Base-by-base conservation (phyloP, 2,888 invertebrate species). In the Entomobrya multifasciata region DNA sequence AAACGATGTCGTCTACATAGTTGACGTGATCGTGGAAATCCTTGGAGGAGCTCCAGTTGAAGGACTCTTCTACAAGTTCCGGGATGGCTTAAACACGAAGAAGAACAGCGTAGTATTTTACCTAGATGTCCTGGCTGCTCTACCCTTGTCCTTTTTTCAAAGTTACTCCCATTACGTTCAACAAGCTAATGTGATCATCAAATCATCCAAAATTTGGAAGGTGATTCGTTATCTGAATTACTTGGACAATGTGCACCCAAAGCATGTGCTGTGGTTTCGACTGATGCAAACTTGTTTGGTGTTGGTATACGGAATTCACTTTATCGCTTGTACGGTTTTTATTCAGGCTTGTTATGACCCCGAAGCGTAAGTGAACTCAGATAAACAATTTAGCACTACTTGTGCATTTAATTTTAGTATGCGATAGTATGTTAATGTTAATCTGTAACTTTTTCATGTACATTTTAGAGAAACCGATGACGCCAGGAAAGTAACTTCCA, bases 21-120 rank as follows among this genome's bases (percentile, higher is more conserved):
- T 87, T 0, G 89, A 90, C 60, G 72, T 88, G 0, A 62, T 90
- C n/a, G 67, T 88, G 0, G 89, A 90, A 60, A 74, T 90, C 13
- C 57, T 88, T 17, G 87, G 85, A 4, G 88, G 85, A 1, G 86
- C 87, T 36, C 88, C 89, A 13, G 87, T 87, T 0, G 76, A 76
- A 72, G 89, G 89, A 78, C 27, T 57, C 22, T 83, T 41, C 17
- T 88, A 83, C 78, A 57, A 84, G 60, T 79, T 89, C n/a, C 13
- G 74, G 6, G 89, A 89, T 67, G 89, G 89, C 0, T 17, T 55
- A 13, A 36, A 55, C 74, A 36, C 55, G 1, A 55, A 49, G n/a
- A 47, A 55, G 74, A 17, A 55, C 2, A 76, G 55, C 15, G 6
- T 25, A 10, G 15, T 57, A 8, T 89, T 89, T 62, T 89, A 86